Evolutionary conservation across 2,888 invertebrate genomes (phyloP).

Genomic region (Andrena marginata): DNA sequence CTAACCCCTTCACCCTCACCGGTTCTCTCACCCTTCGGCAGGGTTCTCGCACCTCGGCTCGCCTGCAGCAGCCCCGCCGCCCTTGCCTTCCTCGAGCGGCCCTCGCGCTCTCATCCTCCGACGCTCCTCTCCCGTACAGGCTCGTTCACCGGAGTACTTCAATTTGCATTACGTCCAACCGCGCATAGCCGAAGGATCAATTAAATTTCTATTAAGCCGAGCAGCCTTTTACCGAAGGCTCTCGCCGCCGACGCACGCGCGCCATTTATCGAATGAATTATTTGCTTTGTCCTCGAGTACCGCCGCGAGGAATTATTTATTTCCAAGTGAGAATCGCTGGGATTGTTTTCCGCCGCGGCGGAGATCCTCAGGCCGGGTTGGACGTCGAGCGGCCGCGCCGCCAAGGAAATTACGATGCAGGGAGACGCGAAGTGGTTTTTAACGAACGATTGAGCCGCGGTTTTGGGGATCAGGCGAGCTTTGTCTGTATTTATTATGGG

Average conservation of each 20-base stretch:
- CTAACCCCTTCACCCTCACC: not conserved
- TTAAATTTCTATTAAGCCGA: conserved; percentile 84
- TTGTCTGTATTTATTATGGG: too few relatives aligned
- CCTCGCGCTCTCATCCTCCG: conserved; percentile 33
- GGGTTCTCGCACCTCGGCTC: conserved; percentile 32
- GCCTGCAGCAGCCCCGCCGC: conserved; percentile 5
- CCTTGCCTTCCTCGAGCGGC: not conserved
- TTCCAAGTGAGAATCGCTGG: conserved; percentile 34
- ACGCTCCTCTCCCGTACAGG: conserved; percentile 45
- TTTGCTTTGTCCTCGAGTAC: conserved; percentile 64
- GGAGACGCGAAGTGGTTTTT: not conserved
- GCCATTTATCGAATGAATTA: conserved; percentile 79
- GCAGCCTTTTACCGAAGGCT: conserved; percentile 73
- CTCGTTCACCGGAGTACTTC: conserved; percentile 73
- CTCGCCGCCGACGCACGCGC: conserved; percentile 63
- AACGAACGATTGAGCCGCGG: not conserved
- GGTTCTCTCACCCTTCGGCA: conserved; percentile 43
- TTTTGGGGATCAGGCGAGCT: not conserved
- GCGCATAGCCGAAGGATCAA: conserved; percentile 83
- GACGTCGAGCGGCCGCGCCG: too few relatives aligned
- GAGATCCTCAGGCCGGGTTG: not conserved
- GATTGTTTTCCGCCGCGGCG: conserved; percentile 40
- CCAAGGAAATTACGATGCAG: not conserved
- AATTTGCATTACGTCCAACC: conserved; percentile 82
- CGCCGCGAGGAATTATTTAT: conserved; percentile 64